These are phyloP conservation scores for Nymphalis polychloros DNA, from an alignment of 2,888 invertebrate species.

Conservation along the genomic window DNA sequence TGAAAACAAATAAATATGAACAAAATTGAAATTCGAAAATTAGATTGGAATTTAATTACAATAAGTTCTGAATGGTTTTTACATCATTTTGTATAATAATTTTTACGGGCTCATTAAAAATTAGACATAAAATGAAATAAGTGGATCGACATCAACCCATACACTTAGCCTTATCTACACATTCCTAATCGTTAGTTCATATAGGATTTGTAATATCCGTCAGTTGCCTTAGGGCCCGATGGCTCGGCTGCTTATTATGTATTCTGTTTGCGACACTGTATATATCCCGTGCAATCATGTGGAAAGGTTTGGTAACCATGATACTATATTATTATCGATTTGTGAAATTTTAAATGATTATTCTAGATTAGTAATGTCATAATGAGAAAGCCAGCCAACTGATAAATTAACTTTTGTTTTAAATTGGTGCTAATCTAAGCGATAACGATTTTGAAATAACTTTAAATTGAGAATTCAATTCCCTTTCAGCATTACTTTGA, in stretches of 20 bases:
- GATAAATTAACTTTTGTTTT: not conserved
- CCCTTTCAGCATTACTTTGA: no score
- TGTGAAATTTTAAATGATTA: conserved; percentile 38
- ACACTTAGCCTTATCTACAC: not conserved
- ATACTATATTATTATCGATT: conserved; percentile 38
- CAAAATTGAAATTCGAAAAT: not conserved
- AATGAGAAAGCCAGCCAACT: not conserved
- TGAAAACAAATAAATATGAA: no score
- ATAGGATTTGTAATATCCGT: conserved; percentile 44
- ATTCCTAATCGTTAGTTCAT: conserved; percentile 25
- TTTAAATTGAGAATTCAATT: not conserved
- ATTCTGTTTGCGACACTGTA: conserved; percentile 46
- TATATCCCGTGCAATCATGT: conserved; percentile 48
- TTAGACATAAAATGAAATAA: no score
- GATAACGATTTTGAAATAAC: not conserved
- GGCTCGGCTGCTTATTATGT: conserved; percentile 41
- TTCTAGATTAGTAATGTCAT: conserved; percentile 6
- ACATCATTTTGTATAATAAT: no score
- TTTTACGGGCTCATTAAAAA: no score
- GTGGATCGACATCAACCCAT: not conserved
- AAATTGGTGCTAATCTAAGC: not conserved
- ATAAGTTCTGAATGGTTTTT: no score
- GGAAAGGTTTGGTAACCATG: conserved; percentile 48
- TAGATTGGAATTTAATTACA: no score
- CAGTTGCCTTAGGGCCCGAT: conserved; percentile 41